A percentile compares a stretch with the other conserved stretches of the same genome.
phyloP scores from a whole-genome alignment of 2,888 invertebrate genomes.

The Taphrorychus bicolor region DNA sequence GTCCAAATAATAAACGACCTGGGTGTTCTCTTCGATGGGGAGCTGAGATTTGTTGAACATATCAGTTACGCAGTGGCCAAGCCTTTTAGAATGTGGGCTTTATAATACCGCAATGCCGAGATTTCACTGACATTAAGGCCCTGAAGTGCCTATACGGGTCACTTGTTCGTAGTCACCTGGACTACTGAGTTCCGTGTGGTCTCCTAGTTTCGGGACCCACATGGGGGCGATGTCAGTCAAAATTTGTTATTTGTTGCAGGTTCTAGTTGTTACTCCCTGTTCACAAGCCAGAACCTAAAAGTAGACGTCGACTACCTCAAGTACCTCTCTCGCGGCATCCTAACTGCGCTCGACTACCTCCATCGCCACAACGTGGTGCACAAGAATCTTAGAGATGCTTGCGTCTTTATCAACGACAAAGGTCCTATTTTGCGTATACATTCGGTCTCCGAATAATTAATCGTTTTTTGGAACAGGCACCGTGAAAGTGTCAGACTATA shows the following conservation, averaged over 20 bases:
- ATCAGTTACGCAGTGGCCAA: no score
- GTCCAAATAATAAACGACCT: no score
- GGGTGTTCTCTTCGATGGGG: no score
- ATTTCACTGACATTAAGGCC: no score
- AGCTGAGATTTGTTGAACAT: no score
- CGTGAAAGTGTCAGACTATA: constrained; percentile 72
- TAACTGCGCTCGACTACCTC: constrained; percentile 78
- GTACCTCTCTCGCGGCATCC: constrained; percentile 73
- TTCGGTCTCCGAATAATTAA: background rate
- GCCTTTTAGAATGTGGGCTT: no score
- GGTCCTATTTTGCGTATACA: constrained; percentile 55
- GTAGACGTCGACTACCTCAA: constrained; percentile 66
- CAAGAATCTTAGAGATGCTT: constrained; percentile 78
- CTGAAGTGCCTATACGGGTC: no score
- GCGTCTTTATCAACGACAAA: constrained; percentile 73
- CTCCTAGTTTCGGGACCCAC: no score
- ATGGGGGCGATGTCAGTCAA: no score
- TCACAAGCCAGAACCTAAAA: constrained; percentile 62
- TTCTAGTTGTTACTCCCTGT: constrained; percentile 59
- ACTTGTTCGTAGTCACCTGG: no score
- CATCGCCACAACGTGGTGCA: constrained; percentile 86
- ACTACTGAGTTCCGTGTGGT: no score
- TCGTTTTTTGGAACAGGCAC: constrained; percentile 55
- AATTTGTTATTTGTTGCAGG: constrained; percentile 48
- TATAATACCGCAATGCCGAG: no score